phyloP scores from a whole-genome alignment of 2,797 vertebrate genomes.

The Enoplosus armatus region DNA sequence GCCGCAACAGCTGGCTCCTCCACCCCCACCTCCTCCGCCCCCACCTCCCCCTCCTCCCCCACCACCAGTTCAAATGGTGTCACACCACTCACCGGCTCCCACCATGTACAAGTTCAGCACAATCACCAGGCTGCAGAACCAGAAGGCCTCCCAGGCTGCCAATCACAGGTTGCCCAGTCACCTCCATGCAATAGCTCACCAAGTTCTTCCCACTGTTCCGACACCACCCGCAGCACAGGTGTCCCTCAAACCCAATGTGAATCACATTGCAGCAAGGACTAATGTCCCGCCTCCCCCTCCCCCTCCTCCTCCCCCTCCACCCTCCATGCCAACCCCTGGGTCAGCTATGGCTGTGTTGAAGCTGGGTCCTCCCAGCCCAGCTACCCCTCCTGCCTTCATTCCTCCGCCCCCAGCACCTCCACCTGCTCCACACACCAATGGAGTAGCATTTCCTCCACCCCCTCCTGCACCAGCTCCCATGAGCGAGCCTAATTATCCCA shows the following conservation, averaged over 20 bases:
- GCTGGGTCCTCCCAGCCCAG: conserved; percentile 75
- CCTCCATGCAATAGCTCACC: conserved; percentile 65
- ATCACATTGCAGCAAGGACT: conserved; percentile 79
- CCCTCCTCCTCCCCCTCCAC: conserved; percentile 84
- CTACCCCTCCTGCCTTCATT: conserved; percentile 61
- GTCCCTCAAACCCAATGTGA: conserved; percentile 82
- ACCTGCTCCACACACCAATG: conserved; percentile 32
- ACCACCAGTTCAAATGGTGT: conserved; percentile 83
- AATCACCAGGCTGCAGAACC: conserved; percentile 90
- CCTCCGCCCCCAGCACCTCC: conserved; percentile 56
- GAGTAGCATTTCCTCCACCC: conserved; percentile 47
- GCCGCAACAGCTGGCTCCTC: conserved; percentile 52
- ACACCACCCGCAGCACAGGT: conserved; percentile 46
- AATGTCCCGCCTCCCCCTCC: conserved; percentile 89
- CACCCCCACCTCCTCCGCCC: conserved; percentile 76
- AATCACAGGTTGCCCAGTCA: conserved; percentile 79
- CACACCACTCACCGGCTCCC: conserved; percentile 84
- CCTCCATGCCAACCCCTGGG: conserved; percentile 87
- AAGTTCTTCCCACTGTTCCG: conserved; percentile 50
- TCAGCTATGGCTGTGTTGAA: conserved; percentile 92
- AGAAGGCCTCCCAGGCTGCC: conserved; percentile 41
- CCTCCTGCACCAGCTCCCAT: conserved; percentile 31
- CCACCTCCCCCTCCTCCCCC: conserved; percentile 84
- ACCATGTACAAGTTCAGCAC: conserved; percentile 94
- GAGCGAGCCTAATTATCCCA: conserved; percentile 42